phyloP scores from a whole-genome alignment of 2,888 invertebrate species.

The Stenoptilia bipunctidactyla region DNA sequence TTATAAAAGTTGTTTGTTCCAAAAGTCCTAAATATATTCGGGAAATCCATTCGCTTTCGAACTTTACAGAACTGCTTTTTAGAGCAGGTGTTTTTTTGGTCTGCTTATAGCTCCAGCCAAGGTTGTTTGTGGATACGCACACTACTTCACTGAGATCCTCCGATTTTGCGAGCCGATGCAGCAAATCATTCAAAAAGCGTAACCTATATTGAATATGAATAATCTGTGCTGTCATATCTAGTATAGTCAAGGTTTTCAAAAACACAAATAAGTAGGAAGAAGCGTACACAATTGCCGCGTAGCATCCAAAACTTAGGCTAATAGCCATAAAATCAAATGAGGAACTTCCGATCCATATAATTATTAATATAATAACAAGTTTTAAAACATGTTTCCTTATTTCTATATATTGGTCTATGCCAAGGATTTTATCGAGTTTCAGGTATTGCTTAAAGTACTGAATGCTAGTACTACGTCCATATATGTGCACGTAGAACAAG shows the following conservation, averaged over 20 bases:
- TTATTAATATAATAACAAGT: slow-evolving; percentile 22
- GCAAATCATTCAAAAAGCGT: slow-evolving; percentile 7
- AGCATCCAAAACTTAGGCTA: slow-evolving; percentile 27
- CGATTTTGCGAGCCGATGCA: too few species aligned
- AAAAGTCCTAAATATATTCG: slow-evolving; percentile 40
- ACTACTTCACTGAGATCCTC: too few species aligned
- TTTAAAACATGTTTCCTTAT: slow-evolving; percentile 26
- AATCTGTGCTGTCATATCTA: slow-evolving; percentile 40
- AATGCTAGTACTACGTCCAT: slow-evolving; percentile 29
- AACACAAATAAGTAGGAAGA: slow-evolving; percentile 33
- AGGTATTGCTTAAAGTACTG: slow-evolving; percentile 39
- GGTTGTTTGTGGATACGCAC: too few species aligned
- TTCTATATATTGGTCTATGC: slow-evolving; percentile 20
- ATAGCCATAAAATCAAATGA: slow-evolving; percentile 33
- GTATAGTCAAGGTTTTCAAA: slow-evolving; percentile 39
- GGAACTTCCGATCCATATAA: slow-evolving; percentile 29
- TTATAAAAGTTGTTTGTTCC: slow-evolving; percentile 43
- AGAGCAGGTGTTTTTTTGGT: too few species aligned
- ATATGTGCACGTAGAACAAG: slow-evolving; percentile 35
- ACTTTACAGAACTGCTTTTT: slow-evolving; percentile 12
- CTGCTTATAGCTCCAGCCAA: too few species aligned
- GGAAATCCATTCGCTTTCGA: slow-evolving; percentile 21
- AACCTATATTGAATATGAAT: slow-evolving; percentile 36
- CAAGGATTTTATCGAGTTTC: slow-evolving; percentile 34
- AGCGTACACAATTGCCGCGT: slow-evolving; percentile 24